These are phyloP conservation scores for Alouatta palliata DNA, from an alignment of 2,113 vertebrate species.

Conservation along the genomic window DNA sequence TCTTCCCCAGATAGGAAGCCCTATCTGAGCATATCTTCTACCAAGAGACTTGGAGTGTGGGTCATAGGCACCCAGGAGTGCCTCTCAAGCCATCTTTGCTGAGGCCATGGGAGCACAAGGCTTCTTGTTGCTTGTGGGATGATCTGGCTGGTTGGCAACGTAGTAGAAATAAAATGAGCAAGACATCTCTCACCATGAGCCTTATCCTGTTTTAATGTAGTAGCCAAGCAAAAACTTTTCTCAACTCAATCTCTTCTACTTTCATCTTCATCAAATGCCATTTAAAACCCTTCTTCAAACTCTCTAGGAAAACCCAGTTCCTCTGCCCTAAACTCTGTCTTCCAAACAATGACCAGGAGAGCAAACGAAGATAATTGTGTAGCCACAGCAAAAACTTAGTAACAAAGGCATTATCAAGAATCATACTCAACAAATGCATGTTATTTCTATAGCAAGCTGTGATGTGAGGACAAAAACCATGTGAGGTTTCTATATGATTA, in stretches of 20 bases:
- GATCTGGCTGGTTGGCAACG: not conserved
- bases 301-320: conserved; percentile 14
- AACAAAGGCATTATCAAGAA: not conserved
- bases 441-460: not conserved
- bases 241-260: not conserved
- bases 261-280: not conserved
- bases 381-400: not conserved
- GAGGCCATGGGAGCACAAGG: not conserved
- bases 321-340: not conserved
- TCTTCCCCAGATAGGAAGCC: not conserved
- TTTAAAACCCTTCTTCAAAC: not conserved
- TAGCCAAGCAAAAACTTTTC: not conserved
- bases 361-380: not conserved
- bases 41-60: not conserved
- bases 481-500: not conserved
- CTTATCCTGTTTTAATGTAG: not conserved
- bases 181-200: not conserved
- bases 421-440: not conserved
- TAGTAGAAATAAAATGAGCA: not conserved
- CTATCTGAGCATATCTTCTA: not conserved
- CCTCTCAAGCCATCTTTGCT: not conserved
- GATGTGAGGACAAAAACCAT: not conserved
- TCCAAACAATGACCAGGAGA: not conserved
- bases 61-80: not conserved
- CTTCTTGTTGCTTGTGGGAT: not conserved